A percentile compares a stretch with the other conserved stretches of the same genome.
phyloP scores from a whole-genome alignment of 2,113 vertebrate genomes.

The Hemiscyllium ocellatum region DNA sequence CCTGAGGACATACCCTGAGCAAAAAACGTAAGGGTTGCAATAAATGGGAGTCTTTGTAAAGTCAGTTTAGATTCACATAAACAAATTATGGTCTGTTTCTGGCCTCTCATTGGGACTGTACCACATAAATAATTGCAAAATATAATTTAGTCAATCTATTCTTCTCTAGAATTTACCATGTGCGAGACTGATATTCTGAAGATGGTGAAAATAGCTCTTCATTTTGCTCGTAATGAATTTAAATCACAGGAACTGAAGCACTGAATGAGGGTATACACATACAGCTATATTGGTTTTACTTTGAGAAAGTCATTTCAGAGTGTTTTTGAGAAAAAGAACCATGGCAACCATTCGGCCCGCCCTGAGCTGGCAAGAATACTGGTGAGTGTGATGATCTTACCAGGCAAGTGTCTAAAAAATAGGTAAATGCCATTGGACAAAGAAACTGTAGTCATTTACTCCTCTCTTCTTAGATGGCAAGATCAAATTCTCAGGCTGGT shows the following conservation, averaged over 20 bases:
- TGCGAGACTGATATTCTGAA: constrained; percentile 83
- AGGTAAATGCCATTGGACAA: too few relatives aligned
- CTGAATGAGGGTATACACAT: background rate
- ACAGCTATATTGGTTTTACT: background rate
- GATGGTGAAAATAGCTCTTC: constrained; percentile 40
- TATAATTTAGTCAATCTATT: constrained; percentile 85
- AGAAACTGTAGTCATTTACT: too few relatives aligned
- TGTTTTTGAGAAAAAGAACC: background rate
- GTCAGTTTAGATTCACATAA: constrained; percentile 77
- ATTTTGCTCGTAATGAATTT: background rate
- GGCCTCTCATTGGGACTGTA: constrained; percentile 81
- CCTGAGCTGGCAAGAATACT: too few relatives aligned
- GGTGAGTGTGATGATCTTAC: too few relatives aligned
- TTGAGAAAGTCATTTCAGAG: background rate
- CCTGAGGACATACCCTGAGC: constrained; percentile 64
- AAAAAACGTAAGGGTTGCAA: constrained; percentile 66
- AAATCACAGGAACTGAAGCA: background rate
- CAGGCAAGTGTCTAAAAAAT: too few relatives aligned
- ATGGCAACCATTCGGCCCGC: too few relatives aligned
- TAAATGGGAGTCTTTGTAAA: constrained; percentile 74
- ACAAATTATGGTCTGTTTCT: constrained; percentile 79
- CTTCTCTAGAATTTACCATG: constrained; percentile 80
- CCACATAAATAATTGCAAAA: constrained; percentile 93
- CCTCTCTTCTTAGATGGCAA: too few relatives aligned
- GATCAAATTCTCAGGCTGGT: too few relatives aligned